Percentiles rank a stretch among this genome's conserved stretches.
Conservation (phyloP, 2,797 vertebrate species). For the Peromyscus eremicus region DNA sequence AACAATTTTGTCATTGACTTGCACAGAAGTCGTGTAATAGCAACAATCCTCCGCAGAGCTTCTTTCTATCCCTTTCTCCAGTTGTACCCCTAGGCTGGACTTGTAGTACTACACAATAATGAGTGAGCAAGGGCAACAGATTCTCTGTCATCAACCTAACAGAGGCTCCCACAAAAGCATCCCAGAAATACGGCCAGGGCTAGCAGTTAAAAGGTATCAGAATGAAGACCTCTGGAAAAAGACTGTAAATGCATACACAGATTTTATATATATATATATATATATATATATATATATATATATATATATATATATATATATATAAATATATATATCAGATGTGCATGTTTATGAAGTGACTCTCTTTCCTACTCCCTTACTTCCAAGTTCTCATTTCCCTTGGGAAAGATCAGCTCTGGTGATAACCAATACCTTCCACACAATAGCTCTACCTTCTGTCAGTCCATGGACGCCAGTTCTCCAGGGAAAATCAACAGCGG, state of each 20-base stretch:
- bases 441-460: constrained; percentile 17
- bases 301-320: too few relatives aligned
- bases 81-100: background rate
- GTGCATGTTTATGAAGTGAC: background rate
- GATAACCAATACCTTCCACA: constrained; percentile 43
- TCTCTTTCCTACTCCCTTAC: background rate
- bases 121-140: constrained; percentile 2
- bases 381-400: constrained; percentile 32
- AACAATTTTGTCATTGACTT: constrained; percentile 1
- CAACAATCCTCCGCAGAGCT: constrained; percentile 10
- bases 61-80: constrained; percentile 20
- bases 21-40: background rate
- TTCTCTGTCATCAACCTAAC: constrained; percentile 25
- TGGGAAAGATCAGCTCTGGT: constrained; percentile 27
- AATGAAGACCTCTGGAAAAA: background rate
- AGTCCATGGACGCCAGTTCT: constrained; percentile 1
- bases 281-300: too few relatives aligned
- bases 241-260: background rate
- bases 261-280: too few relatives aligned
- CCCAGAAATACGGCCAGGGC: constrained; percentile 23
- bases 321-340: too few relatives aligned
- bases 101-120: constrained; percentile 38
- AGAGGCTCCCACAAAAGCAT: background rate
- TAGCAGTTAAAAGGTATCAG: constrained; percentile 35
- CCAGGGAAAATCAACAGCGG: background rate